Percentiles rank a stretch among this genome's conserved stretches.
These are phyloP conservation scores for Habroteleia sp. DNA, from an alignment of 2,888 invertebrate species.

Conservation along the genomic window DNA sequence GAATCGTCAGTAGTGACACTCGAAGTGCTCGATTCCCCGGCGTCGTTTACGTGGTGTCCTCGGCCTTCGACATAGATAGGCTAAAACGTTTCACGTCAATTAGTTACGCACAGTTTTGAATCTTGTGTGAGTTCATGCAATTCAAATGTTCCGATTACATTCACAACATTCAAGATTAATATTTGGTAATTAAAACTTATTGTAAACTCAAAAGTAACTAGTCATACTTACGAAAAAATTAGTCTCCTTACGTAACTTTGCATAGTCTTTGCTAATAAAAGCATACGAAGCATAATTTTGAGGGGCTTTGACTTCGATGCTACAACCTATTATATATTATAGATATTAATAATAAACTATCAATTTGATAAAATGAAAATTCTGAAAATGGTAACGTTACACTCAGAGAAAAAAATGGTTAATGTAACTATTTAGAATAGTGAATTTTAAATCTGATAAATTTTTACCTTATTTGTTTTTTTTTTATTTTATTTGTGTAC, in stretches of 20 bases:
- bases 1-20: slow-evolving; percentile 63
- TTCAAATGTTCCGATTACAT: too few relatives aligned
- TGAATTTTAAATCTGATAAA: too few relatives aligned
- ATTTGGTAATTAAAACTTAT: too few relatives aligned
- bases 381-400: too few relatives aligned
- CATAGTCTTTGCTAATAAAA: slow-evolving; percentile 82
- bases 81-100: slow-evolving; percentile 61
- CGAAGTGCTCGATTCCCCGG: slow-evolving; percentile 64
- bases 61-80: slow-evolving; percentile 74
- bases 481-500: too few relatives aligned
- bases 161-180: background rate
- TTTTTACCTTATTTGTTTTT: too few relatives aligned
- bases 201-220: background rate
- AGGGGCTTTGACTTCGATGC: slow-evolving; percentile 82
- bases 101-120: slow-evolving; percentile 5
- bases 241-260: slow-evolving; percentile 82
- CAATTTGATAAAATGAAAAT: too few relatives aligned
- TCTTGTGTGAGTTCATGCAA: slow-evolving; percentile 1
- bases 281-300: slow-evolving; percentile 82
- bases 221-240: slow-evolving; percentile 75
- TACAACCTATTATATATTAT: slow-evolving; percentile 79
- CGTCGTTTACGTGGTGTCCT: slow-evolving; percentile 73
- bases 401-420: too few relatives aligned
- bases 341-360: too few relatives aligned
- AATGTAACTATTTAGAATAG: too few relatives aligned